Conservation (phyloP, 2,888 invertebrate species). For the Teleiodes luculella region DNA sequence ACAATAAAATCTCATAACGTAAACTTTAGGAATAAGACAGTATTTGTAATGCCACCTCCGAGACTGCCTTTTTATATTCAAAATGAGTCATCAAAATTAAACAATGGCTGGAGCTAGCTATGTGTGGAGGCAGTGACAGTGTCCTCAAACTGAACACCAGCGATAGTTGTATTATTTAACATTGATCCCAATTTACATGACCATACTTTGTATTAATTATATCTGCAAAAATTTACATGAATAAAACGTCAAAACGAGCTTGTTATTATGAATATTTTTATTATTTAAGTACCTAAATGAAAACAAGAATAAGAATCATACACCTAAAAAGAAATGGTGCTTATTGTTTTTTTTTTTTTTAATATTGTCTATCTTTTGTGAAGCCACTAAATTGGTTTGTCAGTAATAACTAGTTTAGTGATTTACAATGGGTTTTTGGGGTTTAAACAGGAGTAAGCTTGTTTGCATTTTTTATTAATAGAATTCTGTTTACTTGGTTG, state of each 20-base stretch:
- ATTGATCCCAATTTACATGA: constrained; percentile 76
- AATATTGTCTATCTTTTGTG: no score
- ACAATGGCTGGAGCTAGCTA: constrained; percentile 57
- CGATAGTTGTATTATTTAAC: constrained; percentile 67
- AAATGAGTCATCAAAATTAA: constrained; percentile 65
- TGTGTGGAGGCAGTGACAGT: constrained; percentile 52
- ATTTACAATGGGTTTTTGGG: background rate
- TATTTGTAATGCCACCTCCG: constrained; percentile 76
- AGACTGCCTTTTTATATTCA: constrained; percentile 79
- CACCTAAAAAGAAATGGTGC: no score
- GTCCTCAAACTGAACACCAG: constrained; percentile 62
- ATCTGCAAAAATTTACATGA: constrained; percentile 80
- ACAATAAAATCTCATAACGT: constrained; percentile 76
- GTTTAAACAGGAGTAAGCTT: no score
- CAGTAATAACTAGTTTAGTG: no score
- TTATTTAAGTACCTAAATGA: background rate
- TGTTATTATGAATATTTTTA: constrained; percentile 47
- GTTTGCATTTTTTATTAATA: no score
- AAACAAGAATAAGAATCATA: no score
- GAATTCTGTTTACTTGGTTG: no score
- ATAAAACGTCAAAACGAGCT: constrained; percentile 77
- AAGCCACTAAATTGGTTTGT: no score
- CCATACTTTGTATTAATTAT: constrained; percentile 78
- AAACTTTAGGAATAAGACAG: constrained; percentile 74
- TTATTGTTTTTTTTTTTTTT: no score